phyloP scores from a whole-genome alignment of 2,888 invertebrate genomes.

The Eupithecia dodoneata region DNA sequence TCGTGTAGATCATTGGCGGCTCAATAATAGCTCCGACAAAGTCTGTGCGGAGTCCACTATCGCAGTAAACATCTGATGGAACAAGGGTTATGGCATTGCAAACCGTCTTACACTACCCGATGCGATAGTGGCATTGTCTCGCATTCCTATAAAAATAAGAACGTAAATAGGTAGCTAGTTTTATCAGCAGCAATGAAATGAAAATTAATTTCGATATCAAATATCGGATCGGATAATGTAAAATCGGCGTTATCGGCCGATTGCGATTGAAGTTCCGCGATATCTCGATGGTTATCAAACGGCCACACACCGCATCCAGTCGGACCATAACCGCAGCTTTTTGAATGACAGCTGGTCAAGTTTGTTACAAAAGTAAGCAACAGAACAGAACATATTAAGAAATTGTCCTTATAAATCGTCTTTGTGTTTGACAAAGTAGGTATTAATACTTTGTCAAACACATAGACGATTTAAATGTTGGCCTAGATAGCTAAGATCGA shows the following conservation, averaged over 20 bases:
- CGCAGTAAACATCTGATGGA: slow-evolving; percentile 69
- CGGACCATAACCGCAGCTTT: slow-evolving; percentile 16
- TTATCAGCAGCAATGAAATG: neutral
- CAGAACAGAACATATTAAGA: neutral
- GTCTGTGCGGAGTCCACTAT: slow-evolving; percentile 62
- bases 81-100: slow-evolving; percentile 78
- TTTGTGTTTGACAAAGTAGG: too few relatives aligned
- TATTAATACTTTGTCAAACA: neutral
- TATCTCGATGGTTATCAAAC: slow-evolving; percentile 71
- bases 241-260: slow-evolving; percentile 47
- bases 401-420: neutral
- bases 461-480: neutral
- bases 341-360: slow-evolving; percentile 14
- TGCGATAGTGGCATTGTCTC: neutral
- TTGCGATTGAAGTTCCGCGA: slow-evolving; percentile 70
- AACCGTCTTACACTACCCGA: slow-evolving; percentile 46
- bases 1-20: slow-evolving; percentile 60
- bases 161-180: neutral
- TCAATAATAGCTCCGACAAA: slow-evolving; percentile 66
- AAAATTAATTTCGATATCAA: neutral
- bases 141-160: neutral
- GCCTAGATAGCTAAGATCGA: neutral
- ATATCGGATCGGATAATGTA: slow-evolving; percentile 8
- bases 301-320: slow-evolving; percentile 68
- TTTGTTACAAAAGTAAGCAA: neutral